Evolutionary conservation across 2,113 vertebrate species (phyloP).

Genomic region (Cyanoderma ruficeps): DNA sequence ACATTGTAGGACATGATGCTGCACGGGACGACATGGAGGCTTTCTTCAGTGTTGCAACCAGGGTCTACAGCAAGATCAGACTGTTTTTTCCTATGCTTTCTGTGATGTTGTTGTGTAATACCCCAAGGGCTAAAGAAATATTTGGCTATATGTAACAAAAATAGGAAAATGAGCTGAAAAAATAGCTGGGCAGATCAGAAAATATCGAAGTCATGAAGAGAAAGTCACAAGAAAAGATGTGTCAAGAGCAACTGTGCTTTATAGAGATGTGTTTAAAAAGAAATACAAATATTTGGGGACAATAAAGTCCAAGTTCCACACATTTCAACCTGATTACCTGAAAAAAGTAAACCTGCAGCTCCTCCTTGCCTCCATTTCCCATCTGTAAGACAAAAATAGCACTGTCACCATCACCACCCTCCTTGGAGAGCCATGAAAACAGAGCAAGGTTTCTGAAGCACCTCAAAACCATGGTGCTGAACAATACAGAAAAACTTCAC

Average conservation of each 20-base stretch:
- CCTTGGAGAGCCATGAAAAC: not conserved
- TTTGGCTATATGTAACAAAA: not conserved
- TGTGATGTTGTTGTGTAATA: not conserved
- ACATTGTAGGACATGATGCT: not conserved
- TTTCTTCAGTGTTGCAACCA: not conserved
- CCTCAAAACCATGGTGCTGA: not conserved
- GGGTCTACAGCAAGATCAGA: not conserved
- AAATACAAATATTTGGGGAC: not conserved
- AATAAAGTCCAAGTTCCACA: not conserved
- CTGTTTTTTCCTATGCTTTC: not conserved
- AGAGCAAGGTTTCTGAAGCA: not conserved
- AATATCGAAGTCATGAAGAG: not conserved
- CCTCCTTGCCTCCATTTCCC: not conserved
- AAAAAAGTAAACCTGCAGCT: not conserved
- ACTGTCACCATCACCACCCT: not conserved
- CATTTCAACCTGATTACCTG: not conserved
- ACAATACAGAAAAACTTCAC: not conserved
- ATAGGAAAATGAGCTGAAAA: not conserved
- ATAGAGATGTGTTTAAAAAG: not conserved
- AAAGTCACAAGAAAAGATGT: not conserved
- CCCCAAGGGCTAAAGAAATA: not conserved
- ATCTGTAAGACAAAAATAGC: not conserved
- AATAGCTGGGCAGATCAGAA: not conserved
- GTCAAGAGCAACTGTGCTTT: not conserved
- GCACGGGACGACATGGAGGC: fast-evolving